Evolutionary conservation across 2,113 vertebrate species (phyloP), one percentile per base, ranked within the genome.

Genomic region (Cyprinus carpio): DNA sequence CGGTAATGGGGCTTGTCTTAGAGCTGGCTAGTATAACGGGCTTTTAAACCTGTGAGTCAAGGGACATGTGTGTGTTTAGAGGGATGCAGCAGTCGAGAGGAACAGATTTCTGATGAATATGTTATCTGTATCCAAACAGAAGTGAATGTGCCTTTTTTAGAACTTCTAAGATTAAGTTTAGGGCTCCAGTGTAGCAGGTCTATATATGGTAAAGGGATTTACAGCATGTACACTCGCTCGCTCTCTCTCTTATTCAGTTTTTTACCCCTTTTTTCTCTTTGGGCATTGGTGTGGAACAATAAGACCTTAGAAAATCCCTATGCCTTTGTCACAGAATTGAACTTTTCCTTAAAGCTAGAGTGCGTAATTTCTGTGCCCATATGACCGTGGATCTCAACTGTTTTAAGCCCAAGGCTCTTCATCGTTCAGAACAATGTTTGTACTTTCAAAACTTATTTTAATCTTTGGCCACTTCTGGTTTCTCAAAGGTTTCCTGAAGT

Each of bases 21-120:
- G 71, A 34, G 43, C 58, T 65, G 82, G 76, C 65, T 87, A 49
- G 43, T 86, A 82, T 83, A 80, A 85, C 78, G 75, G 74, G 78
- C 34, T 34, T 79, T 58, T 79, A 25, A 77, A 75, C 72, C 82
- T 75, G 25, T 76, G 65, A 29, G 37, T 56, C 54, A 37, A 49
- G 65, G 74, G 29, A 51, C 10, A 65, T 58, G 43, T 77, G 62
- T 58, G 43, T 65, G 84, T 87, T 77, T 87, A 82, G 79, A 82
- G 83, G 15, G 65, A n/a, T 65, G 78, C 64, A 64, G 85, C 67
- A 81, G 58, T 79, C 78, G 31, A 81, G 86, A 76, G 83, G 76
- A 60, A 78, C 60, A 64, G 31, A 40, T 71, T 40, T 71, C 29
- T 34, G 34, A 51, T 83, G 75, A 85, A 69, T 87, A 49, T 84